Evolutionary conservation across 2,888 invertebrate species (phyloP), one percentile per base, ranked within the genome.

Genomic region (Eupithecia insigniata): DNA sequence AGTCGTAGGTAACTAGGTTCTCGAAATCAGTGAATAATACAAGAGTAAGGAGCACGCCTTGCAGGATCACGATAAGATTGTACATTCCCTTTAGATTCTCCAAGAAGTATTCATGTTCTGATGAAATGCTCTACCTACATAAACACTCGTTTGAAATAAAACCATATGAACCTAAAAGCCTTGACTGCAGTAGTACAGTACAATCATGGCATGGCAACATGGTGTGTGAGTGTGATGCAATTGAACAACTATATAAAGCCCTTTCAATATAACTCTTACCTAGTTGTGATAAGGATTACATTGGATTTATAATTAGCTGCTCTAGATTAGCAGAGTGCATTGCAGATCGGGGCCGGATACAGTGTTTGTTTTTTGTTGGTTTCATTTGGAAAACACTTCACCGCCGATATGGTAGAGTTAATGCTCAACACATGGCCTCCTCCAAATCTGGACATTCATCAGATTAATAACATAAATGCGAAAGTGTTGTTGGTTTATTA

Each of bases 141-240:
- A 51, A 51, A 51, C 51, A 46, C n/a, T 8, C 43, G 18, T 43
- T n/a, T 51, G n/a, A n/a, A 55, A 46, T n/a, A 2, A 46, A 22
- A 51, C 22, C 51, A 26, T 55, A 55, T 26, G 55, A 55, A 5
- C n/a, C 74, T 61, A 65, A 82, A 75, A 80, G 79, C 83, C 81
- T 84, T 84, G 83, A 82, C 79, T 80, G 78, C 76, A 78, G 76
- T 75, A 71, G 74, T 60, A 74, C 68, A 72, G 66, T 66, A 76
- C 77, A 78, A 76, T 76, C 74, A 78, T 79, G 77, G 76, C 76
- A 71, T 77, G 76, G 77, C 70, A 79, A 79, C 76, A 81, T 79
- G 68, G 78, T 73, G 74, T 81, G 76, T 84, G 81, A 82, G 74
- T 81, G 76, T 84, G 81, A 82, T 83, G 86, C 81, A 85, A 85